Conservation (phyloP, 2,113 vertebrate genomes). For the Sclerurus mexicanus region DNA sequence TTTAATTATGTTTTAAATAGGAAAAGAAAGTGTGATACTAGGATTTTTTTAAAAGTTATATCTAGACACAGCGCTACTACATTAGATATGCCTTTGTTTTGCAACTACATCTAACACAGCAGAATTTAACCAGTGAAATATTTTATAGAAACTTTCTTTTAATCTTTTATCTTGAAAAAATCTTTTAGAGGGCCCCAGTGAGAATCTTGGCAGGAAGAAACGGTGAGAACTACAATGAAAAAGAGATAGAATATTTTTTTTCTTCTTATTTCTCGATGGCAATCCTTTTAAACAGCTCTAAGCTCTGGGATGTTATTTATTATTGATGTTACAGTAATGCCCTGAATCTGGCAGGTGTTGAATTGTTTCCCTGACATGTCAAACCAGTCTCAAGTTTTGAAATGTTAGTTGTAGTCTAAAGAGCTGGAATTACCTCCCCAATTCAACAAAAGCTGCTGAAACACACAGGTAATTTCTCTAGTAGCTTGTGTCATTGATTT, state of each 20-base stretch:
- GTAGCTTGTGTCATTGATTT: background rate
- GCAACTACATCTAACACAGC: background rate
- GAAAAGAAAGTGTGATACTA: background rate
- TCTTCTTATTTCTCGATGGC: background rate
- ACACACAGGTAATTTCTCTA: background rate
- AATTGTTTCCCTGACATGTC: background rate
- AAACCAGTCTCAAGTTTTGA: background rate
- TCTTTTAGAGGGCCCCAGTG: background rate
- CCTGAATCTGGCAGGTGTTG: background rate
- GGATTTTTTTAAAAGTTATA: background rate
- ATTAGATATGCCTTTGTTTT: background rate
- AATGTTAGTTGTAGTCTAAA: background rate
- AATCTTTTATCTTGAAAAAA: background rate
- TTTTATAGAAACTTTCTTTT: background rate
- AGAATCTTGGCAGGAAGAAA: background rate
- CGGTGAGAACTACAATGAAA: background rate
- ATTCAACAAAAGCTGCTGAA: background rate
- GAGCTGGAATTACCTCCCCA: background rate
- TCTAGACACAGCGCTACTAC: background rate
- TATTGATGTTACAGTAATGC: background rate
- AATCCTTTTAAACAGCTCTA: background rate
- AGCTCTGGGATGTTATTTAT: background rate
- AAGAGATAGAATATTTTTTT: background rate
- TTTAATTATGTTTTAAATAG: background rate
- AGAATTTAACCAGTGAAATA: background rate